Evolutionary conservation across 2,888 invertebrate species (phyloP).

Genomic region (Platerodrilus igneus): DNA sequence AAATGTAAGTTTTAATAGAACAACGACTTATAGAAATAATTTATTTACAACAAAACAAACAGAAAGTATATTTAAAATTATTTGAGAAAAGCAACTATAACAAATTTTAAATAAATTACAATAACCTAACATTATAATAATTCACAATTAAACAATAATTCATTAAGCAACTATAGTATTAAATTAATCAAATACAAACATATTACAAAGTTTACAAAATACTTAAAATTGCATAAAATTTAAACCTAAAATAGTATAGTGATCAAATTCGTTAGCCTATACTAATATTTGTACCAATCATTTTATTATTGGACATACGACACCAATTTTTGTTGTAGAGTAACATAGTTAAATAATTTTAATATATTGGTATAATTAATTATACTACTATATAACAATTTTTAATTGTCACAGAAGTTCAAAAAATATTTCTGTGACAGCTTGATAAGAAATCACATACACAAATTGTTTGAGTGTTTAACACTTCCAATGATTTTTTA

Average conservation of each 20-base stretch:
- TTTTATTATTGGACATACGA: conserved; percentile 16
- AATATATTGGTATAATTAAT: conserved; percentile 13
- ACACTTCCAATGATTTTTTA: conserved; percentile 15
- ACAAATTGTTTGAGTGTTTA: conserved; percentile 14
- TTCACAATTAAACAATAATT: conserved; percentile 16
- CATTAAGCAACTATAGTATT: conserved; percentile 15
- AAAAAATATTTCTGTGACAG: conserved; percentile 14
- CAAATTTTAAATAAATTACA: conserved; percentile 22
- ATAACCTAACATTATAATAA: conserved; percentile 13
- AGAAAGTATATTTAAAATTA: conserved; percentile 17
- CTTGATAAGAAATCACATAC: conserved; percentile 11
- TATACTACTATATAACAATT: conserved; percentile 7
- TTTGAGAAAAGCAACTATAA: conserved; percentile 16
- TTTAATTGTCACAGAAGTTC: conserved; percentile 10
- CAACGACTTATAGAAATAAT: conserved; percentile 20
- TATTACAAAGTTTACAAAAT: conserved; percentile 21
- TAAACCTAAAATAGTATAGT: conserved; percentile 12
- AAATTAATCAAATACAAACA: conserved; percentile 17
- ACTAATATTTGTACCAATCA: conserved; percentile 21
- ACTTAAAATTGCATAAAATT: conserved; percentile 14
- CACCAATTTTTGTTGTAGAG: conserved; percentile 14
- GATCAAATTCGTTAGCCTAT: conserved; percentile 16
- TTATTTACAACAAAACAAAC: conserved; percentile 23
- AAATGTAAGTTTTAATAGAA: too few species aligned
- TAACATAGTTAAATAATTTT: conserved; percentile 9